A percentile compares a stretch with the other conserved stretches of the same genome.
Evolutionary conservation across 2,797 vertebrate species (phyloP).

Genomic region (Steatocranus sp.): DNA sequence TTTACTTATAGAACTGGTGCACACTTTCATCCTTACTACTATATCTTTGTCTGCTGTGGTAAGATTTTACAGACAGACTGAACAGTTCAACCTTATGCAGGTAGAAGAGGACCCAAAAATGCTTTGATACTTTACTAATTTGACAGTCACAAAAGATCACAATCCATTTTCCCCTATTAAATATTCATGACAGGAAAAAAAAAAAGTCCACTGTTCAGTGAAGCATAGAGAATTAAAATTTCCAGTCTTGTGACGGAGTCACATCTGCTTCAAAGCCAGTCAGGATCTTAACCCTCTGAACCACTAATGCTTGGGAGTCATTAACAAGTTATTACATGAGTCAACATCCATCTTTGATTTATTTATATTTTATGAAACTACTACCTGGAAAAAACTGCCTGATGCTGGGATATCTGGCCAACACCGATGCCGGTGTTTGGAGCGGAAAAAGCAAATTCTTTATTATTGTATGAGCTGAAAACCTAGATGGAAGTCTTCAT

Average conservation of each 20-base stretch:
- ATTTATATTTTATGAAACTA: background rate
- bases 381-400: background rate
- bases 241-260: background rate
- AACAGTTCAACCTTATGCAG: background rate
- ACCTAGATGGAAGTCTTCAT: background rate
- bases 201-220: background rate
- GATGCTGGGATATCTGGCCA: background rate
- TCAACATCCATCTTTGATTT: background rate
- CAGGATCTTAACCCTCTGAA: background rate
- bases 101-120: background rate
- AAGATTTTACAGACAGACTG: background rate
- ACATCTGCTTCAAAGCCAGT: background rate
- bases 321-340: background rate
- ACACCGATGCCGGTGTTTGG: accelerated
- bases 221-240: background rate
- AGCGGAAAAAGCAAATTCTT: background rate
- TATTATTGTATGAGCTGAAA: background rate
- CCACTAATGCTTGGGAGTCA: background rate
- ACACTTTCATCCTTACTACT: background rate
- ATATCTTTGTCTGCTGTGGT: background rate
- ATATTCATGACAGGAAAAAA: background rate
- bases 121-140: background rate
- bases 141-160: background rate
- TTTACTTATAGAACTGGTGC: background rate
- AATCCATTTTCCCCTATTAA: background rate